Evolutionary conservation across 2,797 vertebrate species (phyloP), one percentile per base, ranked within the genome.

Genomic region (Rousettus madagascariensis): DNA sequence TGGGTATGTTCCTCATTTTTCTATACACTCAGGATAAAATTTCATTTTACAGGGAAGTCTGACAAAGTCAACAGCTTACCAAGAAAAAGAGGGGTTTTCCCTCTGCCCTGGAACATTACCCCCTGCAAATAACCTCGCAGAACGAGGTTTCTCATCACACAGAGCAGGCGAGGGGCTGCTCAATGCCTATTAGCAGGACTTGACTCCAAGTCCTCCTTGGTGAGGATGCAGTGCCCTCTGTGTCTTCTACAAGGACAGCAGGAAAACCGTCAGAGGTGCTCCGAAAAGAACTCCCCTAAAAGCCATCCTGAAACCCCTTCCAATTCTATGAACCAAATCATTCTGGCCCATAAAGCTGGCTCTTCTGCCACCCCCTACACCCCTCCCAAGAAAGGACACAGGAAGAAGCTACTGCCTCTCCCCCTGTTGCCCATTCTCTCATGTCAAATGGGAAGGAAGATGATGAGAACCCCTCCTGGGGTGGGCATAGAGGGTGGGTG

Each of bases 401-500:
- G 30, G 16, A 72, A 38, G 15, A 72, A 93, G 1, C 26, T 41
- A 3, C 10, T 19, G 3, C 2, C 63, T 26, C 49, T 78, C 19
- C 55, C 8, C 17, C 16, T 5, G 13, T 8, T 46, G 13, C 26
- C 8, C 3, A 28, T 46, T 24, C 26, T 41, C 15, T 71, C 55
- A 33, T 38, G 51, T 46, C 43, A 12, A 28, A 3, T 46, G 6
- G 49, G 11, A 1, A 71, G 4, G 16, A 55, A 68, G 30, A 68
- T 17, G 26, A 22, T 0, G 0, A 83, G n/a, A 55, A 16, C n/a
- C 8, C 41, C 30, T 59, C 13, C 16, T 46, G 2, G 13, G 5
- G 8, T 38, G 3, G 28, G 26, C 26, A 2, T 3, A 6, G 0
- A 5, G 24, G 2, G 12, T 30, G 33, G 43, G n/a, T 59, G n/a